Base-by-base conservation (phyloP, 2,113 vertebrate species). In the Pseudonaja textilis region DNA sequence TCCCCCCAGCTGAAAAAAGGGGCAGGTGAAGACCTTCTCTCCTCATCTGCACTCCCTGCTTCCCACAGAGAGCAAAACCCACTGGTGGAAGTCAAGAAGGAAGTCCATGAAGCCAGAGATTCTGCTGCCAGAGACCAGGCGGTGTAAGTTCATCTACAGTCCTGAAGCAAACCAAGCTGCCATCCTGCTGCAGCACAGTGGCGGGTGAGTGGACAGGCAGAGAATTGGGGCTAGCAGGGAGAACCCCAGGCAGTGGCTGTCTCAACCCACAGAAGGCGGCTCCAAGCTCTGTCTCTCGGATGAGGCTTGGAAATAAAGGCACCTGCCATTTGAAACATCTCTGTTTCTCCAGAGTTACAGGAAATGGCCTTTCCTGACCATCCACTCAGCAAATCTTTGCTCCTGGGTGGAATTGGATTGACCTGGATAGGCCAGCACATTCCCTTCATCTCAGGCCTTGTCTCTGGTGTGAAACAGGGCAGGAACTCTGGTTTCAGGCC, bases 181-280 rank as follows among this genome's bases (percentile, higher is more conserved):
- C 16, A 34, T 34, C n/a, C 12, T 74, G 64, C 64, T 74, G 61
- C 64, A 74, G 61, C 59, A 29, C 59, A 26, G 25, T 26, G 25
- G 57, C 57, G 12, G 61, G 29, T 5, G 59, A 3, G 25, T 25
- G n/a, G n/a, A 14, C 29, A 34, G n/a, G 16, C 69, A 74, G n/a
- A 74, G n/a, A 29, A 34, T 69, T 14, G 4, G 59, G 59, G 9
- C 25, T 23, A 3, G 9, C 23, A 61, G 61, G 16, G 14, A 74
- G 5, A 34, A 74, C 0, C n/a, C 1, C 5, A 18, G 14, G 2
- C 5, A 3, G n/a, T 34, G n/a, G 2, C 64, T 16, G n/a, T 18
- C 29, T 74, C 64, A 74, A 3, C 69, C 69, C n/a, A 8, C n/a
- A 34, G n/a, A 74, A 74, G 64, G 64, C 14, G 2, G 64, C 16